Evolutionary conservation across 2,797 vertebrate species (phyloP), one percentile per base, ranked within the genome.

Genomic region (Poecilia velifera): DNA sequence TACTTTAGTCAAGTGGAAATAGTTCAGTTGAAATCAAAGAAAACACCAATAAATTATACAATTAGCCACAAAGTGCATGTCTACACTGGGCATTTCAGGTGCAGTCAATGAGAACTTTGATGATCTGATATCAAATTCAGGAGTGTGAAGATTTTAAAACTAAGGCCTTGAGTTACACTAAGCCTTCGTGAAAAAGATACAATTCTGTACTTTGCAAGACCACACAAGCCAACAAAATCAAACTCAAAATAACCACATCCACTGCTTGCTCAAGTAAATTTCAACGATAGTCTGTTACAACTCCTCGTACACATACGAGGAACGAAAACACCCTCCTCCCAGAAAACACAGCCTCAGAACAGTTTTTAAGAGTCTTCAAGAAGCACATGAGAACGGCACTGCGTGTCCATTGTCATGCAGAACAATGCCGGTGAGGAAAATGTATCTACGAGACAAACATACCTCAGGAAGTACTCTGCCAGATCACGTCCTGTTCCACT

Each of bases 391-490:
- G 82, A 87, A 79, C 72, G 13, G 73, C 76, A 22, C 4, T 41
- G 82, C 86, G 72, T 80, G 77, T 74, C 78, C 76, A 89, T 93
- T 93, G 90, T 93, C 89, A 78, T 8, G 72, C 2, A 81, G 88
- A 93, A 93, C 92, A 92, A 93, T 92, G 80, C 75, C 12, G 51
- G 74, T 43, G 66, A 71, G 31, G 80, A 86, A 84, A 86, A 90
- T 18, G 55, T 73, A 79, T 81, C 78, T 80, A 79, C 74, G 81
- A 86, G 78, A 79, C 89, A 72, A 39, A 76, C 79, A 49, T 64
- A 85, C 75, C 88, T 85, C 91, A 93, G 90, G 93, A 94, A 93
- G 88, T 87, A 89, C 86, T 93, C 87, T 82, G 77, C 88, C 89
- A 91, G 86, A 92, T 92, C 93, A 88, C 80, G 75, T 94, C 94